phyloP scores from a whole-genome alignment of 2,888 invertebrate species.

The Caenorhabditis angaria region DNA sequence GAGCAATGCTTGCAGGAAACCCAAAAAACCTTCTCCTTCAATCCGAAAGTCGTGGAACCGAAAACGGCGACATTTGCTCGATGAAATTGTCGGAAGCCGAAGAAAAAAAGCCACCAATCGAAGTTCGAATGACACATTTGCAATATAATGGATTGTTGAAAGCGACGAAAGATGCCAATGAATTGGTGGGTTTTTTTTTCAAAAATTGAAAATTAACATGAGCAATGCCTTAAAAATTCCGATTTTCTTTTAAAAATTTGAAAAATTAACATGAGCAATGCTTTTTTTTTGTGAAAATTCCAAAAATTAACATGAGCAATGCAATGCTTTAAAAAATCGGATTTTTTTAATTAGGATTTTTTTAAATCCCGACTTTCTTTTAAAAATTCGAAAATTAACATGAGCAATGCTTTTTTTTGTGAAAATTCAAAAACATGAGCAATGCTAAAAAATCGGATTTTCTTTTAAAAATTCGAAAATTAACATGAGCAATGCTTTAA shows the following conservation, averaged over 20 bases:
- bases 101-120: constrained; percentile 26
- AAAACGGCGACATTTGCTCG: constrained; percentile 62
- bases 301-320: not conserved
- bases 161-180: constrained; percentile 37
- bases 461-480: not conserved
- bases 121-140: constrained; percentile 32
- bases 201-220: not conserved
- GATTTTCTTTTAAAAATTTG: not conserved
- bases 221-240: not conserved
- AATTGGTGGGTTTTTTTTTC: constrained; percentile 21
- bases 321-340: no score
- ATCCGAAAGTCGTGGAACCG: constrained; percentile 62
- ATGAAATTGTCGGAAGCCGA: constrained; percentile 37
- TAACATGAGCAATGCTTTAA: not conserved
- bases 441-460: no score
- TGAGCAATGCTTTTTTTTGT: no score
- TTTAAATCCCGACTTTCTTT: not conserved
- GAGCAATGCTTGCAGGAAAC: constrained; percentile 42
- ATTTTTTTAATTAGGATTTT: no score
- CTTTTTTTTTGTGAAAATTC: not conserved
- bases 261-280: not conserved
- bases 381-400: no score
- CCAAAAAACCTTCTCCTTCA: constrained; percentile 62
- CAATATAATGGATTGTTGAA: constrained; percentile 38
- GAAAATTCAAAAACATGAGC: no score